Evolutionary conservation across 2,113 vertebrate genomes (phyloP).

Genomic region (Lepidothrix coronata): DNA sequence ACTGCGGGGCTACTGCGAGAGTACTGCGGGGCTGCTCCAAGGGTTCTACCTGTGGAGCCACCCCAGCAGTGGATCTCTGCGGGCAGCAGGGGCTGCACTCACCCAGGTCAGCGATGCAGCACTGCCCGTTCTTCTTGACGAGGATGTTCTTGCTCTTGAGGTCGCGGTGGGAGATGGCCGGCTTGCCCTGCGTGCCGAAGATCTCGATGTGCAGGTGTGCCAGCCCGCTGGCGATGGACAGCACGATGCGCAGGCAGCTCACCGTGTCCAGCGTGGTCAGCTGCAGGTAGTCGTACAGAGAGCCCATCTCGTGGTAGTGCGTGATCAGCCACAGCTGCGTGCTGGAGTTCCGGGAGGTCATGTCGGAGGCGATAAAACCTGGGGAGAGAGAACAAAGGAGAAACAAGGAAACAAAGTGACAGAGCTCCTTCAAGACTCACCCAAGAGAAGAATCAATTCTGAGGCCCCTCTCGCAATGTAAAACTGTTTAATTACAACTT

Average conservation of each 20-base stretch:
- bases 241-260: slow-evolving; percentile 89
- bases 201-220: slow-evolving; percentile 97
- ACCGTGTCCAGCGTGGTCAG: slow-evolving; percentile 90
- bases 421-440: background rate
- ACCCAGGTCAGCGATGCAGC: slow-evolving; percentile 98
- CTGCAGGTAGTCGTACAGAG: slow-evolving; percentile 95
- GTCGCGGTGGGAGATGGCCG: slow-evolving; percentile 94
- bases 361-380: slow-evolving; percentile 98
- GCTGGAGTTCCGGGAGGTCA: slow-evolving; percentile 98
- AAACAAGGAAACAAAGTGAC: accelerated
- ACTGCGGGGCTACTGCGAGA: too few species aligned
- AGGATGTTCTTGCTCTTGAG: slow-evolving; percentile 98
- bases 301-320: slow-evolving; percentile 97
- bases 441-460: accelerated
- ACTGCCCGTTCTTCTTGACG: slow-evolving; percentile 96
- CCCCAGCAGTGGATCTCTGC: accelerated
- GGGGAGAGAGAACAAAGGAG: background rate
- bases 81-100: slow-evolving; percentile 4
- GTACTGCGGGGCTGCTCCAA: too few species aligned
- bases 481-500: background rate
- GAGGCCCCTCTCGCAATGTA: background rate
- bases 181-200: slow-evolving; percentile 98
- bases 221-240: slow-evolving; percentile 93
- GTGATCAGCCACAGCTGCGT: slow-evolving; percentile 98
- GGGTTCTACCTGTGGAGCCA: background rate